Base-by-base conservation (phyloP, 1,140 invertebrate genomes). In the Zaprionus camerounensis region DNA sequence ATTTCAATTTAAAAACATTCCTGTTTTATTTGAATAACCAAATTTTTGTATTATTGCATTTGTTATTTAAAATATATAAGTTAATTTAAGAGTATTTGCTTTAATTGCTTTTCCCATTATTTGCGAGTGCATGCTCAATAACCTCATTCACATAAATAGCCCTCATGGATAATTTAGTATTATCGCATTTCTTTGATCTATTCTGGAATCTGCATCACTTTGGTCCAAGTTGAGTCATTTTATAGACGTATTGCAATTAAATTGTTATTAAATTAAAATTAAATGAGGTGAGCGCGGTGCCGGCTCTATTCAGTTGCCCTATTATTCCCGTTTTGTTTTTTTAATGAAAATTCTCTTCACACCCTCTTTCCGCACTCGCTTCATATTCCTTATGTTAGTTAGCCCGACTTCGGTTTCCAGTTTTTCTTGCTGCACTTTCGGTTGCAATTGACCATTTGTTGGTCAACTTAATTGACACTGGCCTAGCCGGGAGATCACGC, bases 391-490 rank as follows among this genome's bases (percentile, higher is more conserved):
- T 20, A 55, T 22, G 31, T 7, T 12, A 24, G 26, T 57, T 44
- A 34, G 28, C 20, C 44, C 44, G 13, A 26, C 13, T 31, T 36
- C 17, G 56, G 20, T n/a, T 56, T 64, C 15, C 13, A 44, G 58
- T 28, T 64, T 55, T 36, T 36, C 56, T 17, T 57, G 22, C 12
- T 64, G 38, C 59, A 69, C 38, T 76, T 73, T 71, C 12, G 55
- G 57, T 31, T 28, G 41, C 55, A 15, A 57, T 69, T 67, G 69
- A 31, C 38, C 69, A 72, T 77, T 77, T 77, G 70, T 58, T 73
- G 58, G 12, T 51, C 24, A 34, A 77, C 64, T 73, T 77, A 68
- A 77, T 77, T 77, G 73, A 73, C 38, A 58, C 58, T 68, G 58
- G 64, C 75, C 63, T 51, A 73, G 49, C 57, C 51, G 63, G 56